Conservation (phyloP, 2,797 vertebrate genomes). For the Arnoldichthys spilopterus region DNA sequence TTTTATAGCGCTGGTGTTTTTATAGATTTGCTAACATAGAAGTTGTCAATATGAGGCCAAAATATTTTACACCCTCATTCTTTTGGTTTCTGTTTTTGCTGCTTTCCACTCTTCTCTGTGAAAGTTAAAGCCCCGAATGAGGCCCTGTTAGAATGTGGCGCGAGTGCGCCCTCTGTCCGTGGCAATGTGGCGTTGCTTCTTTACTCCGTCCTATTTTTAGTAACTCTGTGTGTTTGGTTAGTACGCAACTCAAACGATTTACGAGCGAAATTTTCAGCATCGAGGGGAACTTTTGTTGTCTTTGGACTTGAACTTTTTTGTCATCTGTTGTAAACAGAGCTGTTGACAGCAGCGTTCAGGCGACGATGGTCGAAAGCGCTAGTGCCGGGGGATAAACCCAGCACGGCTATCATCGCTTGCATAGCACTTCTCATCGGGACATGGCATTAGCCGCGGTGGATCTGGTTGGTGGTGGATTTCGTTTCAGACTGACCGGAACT, state of each 20-base stretch:
- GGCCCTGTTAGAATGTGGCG: neutral
- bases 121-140: too few relatives aligned
- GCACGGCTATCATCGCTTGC: neutral
- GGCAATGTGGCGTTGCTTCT: neutral
- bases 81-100: too few relatives aligned
- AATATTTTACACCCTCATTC: too few relatives aligned
- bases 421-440: neutral
- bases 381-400: neutral
- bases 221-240: conserved; percentile 38
- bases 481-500: neutral
- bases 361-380: neutral
- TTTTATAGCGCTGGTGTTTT: too few relatives aligned
- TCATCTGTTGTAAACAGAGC: neutral
- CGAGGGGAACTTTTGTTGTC: neutral
- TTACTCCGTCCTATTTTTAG: conserved; percentile 50
- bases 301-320: neutral
- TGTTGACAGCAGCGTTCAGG: neutral
- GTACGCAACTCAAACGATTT: conserved; percentile 25
- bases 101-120: neutral
- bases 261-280: conserved; percentile 28
- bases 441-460: neutral
- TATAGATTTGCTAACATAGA: too few relatives aligned
- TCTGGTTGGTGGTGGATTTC: neutral
- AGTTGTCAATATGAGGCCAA: too few relatives aligned
- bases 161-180: conserved; percentile 48